Base-by-base conservation (phyloP, 1,140 invertebrate genomes). In the Drosophila tropicalis region DNA sequence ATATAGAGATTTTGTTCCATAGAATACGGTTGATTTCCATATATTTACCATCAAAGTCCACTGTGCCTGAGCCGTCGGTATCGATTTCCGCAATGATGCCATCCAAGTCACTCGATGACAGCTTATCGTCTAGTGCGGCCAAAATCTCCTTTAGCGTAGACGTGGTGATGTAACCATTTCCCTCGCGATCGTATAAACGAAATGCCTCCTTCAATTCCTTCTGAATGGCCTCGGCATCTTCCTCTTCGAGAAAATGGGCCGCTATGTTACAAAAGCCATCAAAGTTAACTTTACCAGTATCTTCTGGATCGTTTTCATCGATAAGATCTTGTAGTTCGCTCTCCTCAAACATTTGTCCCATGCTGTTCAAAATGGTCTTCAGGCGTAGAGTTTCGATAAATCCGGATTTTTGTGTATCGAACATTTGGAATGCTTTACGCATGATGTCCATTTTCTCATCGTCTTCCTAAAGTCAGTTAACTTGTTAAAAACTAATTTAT, bases 151-250 rank as follows among this genome's bases (percentile, higher is more conserved):
- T 96, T 13, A 98, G 93, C 4, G 97, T 97, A 0, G 95, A 91
- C 12, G 98, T 98, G 62, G 97, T 98, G 90, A 98, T 98, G 93
- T 98, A 98, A 83, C 97, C 97, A 90, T 98, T 98, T 29, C 97
- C 97, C 94, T 96, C 94, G 80, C 95, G 94, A 91, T 95, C 95
- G 91, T 96, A 96, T 72, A 96, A 93, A 72, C 94, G 95, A 93
- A 98, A 98, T 58, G 98, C 98, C 94, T 98, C 98, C 84, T 98
- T 97, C 54, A 98, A 94, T 93, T 98, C 98, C 91, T 98, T 96
- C 92, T 97, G 96, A 94, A 98, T 98, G 56, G 97, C 97, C 91
- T 98, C 97, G 70, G 96, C 96, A 81, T 98, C 97, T 90, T 98
- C 97, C 87, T 98, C 96, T 79, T 97, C 96, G 6, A 98, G 94